Evolutionary conservation across 2,797 vertebrate species (phyloP).

Genomic region (Paguma larvata): DNA sequence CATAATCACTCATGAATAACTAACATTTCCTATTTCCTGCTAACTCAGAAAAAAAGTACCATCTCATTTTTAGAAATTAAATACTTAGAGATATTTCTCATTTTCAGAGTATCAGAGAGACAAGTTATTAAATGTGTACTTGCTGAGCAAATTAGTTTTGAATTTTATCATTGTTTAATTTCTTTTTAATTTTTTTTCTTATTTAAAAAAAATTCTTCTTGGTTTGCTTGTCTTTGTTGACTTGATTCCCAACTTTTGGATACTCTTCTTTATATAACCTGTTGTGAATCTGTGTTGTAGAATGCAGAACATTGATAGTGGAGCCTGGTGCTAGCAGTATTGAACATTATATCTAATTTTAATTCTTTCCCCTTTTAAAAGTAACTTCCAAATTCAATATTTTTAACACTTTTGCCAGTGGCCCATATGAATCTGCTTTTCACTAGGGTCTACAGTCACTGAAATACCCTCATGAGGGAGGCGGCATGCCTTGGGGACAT

Average conservation of each 20-base stretch:
- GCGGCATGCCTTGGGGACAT: background rate
- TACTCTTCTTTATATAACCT: background rate
- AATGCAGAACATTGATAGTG: background rate
- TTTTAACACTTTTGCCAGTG: background rate
- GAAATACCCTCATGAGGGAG: background rate
- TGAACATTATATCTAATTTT: background rate
- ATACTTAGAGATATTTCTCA: background rate
- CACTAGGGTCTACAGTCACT: background rate
- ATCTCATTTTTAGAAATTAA: background rate
- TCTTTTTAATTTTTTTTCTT: background rate
- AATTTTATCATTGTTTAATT: background rate
- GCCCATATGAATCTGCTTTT: background rate
- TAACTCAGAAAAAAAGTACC: background rate
- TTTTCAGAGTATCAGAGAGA: background rate
- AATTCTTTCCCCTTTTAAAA: background rate
- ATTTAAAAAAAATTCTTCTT: background rate
- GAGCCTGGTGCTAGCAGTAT: background rate
- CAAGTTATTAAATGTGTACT: background rate
- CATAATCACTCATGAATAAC: slow-evolving; percentile 6
- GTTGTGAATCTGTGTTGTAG: background rate
- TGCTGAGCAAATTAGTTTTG: slow-evolving; percentile 17
- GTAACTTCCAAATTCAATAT: background rate
- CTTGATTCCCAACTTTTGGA: background rate
- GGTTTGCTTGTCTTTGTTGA: background rate
- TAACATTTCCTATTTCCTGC: background rate